A percentile compares a stretch with the other conserved stretches of the same genome.
These are phyloP conservation scores for Hedychridium roseum DNA, from an alignment of 2,888 invertebrate genomes.

Conservation along the genomic window DNA sequence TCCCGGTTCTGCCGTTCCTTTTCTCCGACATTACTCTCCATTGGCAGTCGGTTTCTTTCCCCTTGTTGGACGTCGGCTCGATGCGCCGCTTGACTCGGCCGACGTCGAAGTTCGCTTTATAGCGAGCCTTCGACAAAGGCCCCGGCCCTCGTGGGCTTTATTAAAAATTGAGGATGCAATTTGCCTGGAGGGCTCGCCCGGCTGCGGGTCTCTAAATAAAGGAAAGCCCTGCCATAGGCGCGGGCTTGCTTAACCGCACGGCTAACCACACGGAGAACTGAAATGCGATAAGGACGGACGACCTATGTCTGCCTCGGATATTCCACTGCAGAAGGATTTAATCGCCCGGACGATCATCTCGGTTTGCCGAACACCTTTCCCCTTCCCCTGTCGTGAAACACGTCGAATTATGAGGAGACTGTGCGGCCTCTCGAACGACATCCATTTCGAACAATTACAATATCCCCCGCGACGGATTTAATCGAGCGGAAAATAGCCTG, in stretches of 20 bases:
- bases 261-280: too few species aligned
- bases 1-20: constrained; percentile 10
- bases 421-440: too few species aligned
- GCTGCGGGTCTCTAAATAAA: constrained; percentile 55
- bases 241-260: constrained; percentile 26
- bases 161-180: constrained; percentile 63
- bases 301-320: too few species aligned
- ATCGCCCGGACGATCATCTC: too few species aligned
- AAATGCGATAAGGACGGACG: too few species aligned
- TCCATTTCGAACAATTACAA: too few species aligned
- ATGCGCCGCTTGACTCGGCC: constrained; percentile 48
- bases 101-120: constrained; percentile 57
- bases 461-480: too few species aligned
- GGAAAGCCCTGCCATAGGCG: constrained; percentile 43
- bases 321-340: too few species aligned
- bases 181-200: constrained; percentile 48
- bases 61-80: constrained; percentile 9
- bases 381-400: too few species aligned
- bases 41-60: constrained; percentile 4
- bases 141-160: constrained; percentile 49
- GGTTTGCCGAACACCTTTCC: too few species aligned
- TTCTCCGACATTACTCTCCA: constrained; percentile 5
- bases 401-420: too few species aligned
- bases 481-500: too few species aligned
- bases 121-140: constrained; percentile 55